These are phyloP conservation scores for Paradisaea rubra DNA, from an alignment of 2,113 vertebrate species.

Conservation along the genomic window DNA sequence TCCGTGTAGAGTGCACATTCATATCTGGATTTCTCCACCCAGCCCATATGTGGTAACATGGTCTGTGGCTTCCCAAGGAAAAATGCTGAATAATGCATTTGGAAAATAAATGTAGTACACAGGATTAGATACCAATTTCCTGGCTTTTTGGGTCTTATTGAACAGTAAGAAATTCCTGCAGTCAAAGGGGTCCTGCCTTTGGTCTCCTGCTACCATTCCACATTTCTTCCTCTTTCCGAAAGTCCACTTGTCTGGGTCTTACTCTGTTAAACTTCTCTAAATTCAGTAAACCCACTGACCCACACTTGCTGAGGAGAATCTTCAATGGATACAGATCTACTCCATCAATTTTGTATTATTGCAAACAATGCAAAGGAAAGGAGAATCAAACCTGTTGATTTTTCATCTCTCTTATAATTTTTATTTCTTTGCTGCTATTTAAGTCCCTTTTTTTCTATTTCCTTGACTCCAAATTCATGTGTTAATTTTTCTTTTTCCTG, in stretches of 20 bases:
- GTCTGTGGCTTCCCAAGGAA: neutral
- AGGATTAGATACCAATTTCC: neutral
- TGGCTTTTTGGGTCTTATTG: neutral
- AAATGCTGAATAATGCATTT: neutral
- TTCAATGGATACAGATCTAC: neutral
- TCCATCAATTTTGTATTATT: neutral
- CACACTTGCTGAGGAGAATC: neutral
- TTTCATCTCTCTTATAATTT: neutral
- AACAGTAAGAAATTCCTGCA: neutral
- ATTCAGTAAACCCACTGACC: neutral
- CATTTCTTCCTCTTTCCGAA: neutral
- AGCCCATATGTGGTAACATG: accelerated
- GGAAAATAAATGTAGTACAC: neutral
- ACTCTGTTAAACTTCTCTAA: neutral
- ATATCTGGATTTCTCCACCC: neutral
- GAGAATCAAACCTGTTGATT: neutral
- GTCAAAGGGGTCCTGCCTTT: neutral
- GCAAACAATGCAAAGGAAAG: neutral
- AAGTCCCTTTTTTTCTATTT: neutral
- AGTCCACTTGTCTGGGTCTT: neutral
- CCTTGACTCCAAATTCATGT: neutral
- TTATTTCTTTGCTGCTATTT: neutral
- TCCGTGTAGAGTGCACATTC: neutral
- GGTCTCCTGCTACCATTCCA: neutral
- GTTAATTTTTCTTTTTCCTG: neutral